Evolutionary conservation across 1,140 invertebrate genomes (phyloP), one percentile per base, ranked within the genome.

Genomic region (Coptotermes formosanus): DNA sequence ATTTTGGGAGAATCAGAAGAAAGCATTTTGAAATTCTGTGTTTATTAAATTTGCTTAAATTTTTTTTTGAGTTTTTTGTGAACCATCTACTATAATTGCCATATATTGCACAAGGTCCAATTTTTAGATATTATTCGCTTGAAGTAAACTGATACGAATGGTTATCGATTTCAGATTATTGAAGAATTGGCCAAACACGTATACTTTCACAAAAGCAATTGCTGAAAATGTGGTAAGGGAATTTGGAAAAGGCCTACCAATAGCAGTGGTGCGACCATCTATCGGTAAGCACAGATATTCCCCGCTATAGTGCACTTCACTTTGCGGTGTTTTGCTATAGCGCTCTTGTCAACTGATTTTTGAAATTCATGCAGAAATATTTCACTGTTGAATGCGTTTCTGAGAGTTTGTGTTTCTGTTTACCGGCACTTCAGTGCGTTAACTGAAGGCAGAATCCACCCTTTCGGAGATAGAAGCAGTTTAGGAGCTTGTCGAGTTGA

Each of bases 181-280:
- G 69, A 92, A 91, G 43, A 90, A 90, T 48, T 94, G 94, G 90
- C 95, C 95, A 0, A 96, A 96, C 87, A 95, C 95, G 0, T 96
- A 96, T 88, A 93, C 94, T 0, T 96, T 93, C 88, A 95, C 95
- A 4, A 96, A 96, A 90, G 93, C 94, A 0, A 90, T 96, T 82
- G 94, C 95, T 0, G 95, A 96, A 88, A 90, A 92, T 43, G 90
- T 94, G 3, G 88, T 96, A 0, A 91, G 92, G 19, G 90, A 92
- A 25, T 91, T 93, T 85, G 89, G 90, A 16, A 89, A 87, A 11
- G 88, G 91, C 82, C 89, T 97, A 83, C 95, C 96, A 0, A 89
- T 95, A 25, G 95, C 95, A 75, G 95, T 97, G 87, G 94, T 97
- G 87, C 92, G 96, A 89, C 96, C 96, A 3, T 95, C 95, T 3